Percentiles rank a stretch among this genome's conserved stretches.
Evolutionary conservation across 2,797 vertebrate species (phyloP).

Genomic region (Anomalospiza imberbis): DNA sequence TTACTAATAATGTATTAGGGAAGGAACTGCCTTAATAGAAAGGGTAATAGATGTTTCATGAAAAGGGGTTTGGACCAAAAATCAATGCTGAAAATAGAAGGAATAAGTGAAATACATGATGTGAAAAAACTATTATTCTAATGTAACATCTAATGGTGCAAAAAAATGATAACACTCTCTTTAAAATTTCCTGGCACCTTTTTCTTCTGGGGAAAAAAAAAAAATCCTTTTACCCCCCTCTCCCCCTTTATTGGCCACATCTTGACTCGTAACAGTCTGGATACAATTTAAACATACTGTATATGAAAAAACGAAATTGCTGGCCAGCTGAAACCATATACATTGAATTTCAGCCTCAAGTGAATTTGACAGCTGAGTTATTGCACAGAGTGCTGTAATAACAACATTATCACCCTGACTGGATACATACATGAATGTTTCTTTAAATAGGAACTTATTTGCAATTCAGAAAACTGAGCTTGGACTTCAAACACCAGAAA

Average conservation of each 20-base stretch:
- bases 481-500: slow-evolving; percentile 8
- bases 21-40: background rate
- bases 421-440: background rate
- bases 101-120: background rate
- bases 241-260: background rate
- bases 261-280: background rate
- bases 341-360: slow-evolving; percentile 41
- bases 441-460: slow-evolving; percentile 43
- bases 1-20: background rate
- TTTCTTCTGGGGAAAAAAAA: background rate
- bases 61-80: background rate
- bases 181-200: background rate
- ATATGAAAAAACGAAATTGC: background rate
- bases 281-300: background rate
- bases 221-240: background rate
- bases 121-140: background rate
- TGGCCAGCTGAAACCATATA: background rate
- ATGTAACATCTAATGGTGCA: background rate
- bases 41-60: background rate
- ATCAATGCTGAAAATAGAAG: background rate
- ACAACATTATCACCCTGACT: slow-evolving; percentile 36
- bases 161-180: background rate
- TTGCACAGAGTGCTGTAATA: slow-evolving; percentile 47
- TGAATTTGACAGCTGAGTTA: slow-evolving; percentile 62
- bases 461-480: slow-evolving; percentile 48